These are phyloP conservation scores for Smutsia gigantea DNA, from an alignment of 2,797 vertebrate genomes.

Conservation along the genomic window DNA sequence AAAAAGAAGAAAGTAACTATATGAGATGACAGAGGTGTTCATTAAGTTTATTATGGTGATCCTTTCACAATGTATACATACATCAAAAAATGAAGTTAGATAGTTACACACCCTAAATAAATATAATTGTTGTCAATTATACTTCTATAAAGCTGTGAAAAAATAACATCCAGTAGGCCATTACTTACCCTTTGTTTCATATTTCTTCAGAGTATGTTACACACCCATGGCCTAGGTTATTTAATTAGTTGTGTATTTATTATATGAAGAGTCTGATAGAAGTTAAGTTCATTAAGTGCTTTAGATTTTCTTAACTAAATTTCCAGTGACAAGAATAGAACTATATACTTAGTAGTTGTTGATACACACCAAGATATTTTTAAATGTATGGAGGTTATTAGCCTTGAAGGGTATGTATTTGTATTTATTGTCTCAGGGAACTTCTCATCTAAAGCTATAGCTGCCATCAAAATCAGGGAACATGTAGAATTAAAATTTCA, in stretches of 20 bases:
- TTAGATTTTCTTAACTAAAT: not conserved
- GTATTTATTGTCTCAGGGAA: not conserved
- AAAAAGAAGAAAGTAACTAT: not conserved
- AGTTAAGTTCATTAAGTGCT: not conserved
- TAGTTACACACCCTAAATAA: not conserved
- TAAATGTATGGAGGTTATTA: not conserved
- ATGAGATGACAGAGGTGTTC: not conserved
- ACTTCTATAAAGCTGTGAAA: not conserved
- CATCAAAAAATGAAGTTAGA: not conserved
- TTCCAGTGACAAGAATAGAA: not conserved
- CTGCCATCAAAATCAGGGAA: not conserved
- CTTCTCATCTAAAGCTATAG: not conserved
- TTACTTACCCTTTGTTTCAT: not conserved
- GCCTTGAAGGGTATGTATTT: not conserved
- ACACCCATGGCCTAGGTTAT: not conserved
- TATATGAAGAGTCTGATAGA: not conserved
- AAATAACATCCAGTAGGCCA: not conserved
- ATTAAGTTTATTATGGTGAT: not conserved
- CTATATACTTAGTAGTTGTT: not conserved
- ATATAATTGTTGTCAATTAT: not conserved
- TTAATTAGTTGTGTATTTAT: not conserved
- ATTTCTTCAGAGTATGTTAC: not conserved
- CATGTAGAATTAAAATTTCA: not conserved
- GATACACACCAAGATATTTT: not conserved
- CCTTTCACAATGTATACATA: not conserved